These are phyloP conservation scores for Takifugu rubripes DNA, from an alignment of 2,797 vertebrate species.

Conservation along the genomic window DNA sequence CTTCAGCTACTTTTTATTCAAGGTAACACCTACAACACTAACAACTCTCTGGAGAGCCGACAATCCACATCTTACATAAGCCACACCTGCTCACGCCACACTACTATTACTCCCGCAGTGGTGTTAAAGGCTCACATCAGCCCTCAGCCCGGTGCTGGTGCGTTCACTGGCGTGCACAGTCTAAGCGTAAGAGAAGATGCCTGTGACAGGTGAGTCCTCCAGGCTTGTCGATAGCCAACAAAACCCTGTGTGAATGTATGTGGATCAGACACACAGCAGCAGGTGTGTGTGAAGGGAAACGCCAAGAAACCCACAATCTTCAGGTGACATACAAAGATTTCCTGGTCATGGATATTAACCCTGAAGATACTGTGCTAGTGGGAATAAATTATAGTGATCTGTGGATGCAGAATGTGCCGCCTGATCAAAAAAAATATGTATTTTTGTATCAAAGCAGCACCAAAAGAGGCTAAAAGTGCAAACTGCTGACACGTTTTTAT, in stretches of 20 bases:
- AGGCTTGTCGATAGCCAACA: too few relatives aligned
- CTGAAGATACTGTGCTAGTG: constrained; percentile 17
- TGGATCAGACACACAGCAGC: not conserved
- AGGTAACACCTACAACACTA: not conserved
- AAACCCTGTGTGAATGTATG: not conserved
- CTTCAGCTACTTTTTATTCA: constrained; percentile 17
- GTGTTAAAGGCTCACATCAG: too few relatives aligned
- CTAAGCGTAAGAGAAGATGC: too few relatives aligned
- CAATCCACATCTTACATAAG: constrained; percentile 20
- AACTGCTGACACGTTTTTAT: constrained; percentile 8
- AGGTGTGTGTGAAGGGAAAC: not conserved
- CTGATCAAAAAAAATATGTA: constrained; percentile 21
- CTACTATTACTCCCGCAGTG: constrained; percentile 2
- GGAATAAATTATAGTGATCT: constrained; percentile 17
- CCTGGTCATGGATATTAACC: not conserved
- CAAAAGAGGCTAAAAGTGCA: constrained; percentile 32
- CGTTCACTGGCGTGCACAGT: too few relatives aligned
- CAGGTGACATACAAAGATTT: not conserved
- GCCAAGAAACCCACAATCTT: too few relatives aligned
- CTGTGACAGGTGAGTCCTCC: not conserved
- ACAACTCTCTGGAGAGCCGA: constrained; percentile 6
- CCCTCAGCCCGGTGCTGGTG: too few relatives aligned
- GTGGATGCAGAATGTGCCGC: constrained; percentile 6
- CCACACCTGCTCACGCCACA: constrained; percentile 8
- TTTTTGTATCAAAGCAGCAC: constrained; percentile 42